Evolutionary conservation across 2,113 vertebrate genomes (phyloP).

Genomic region (Uria aalge): DNA sequence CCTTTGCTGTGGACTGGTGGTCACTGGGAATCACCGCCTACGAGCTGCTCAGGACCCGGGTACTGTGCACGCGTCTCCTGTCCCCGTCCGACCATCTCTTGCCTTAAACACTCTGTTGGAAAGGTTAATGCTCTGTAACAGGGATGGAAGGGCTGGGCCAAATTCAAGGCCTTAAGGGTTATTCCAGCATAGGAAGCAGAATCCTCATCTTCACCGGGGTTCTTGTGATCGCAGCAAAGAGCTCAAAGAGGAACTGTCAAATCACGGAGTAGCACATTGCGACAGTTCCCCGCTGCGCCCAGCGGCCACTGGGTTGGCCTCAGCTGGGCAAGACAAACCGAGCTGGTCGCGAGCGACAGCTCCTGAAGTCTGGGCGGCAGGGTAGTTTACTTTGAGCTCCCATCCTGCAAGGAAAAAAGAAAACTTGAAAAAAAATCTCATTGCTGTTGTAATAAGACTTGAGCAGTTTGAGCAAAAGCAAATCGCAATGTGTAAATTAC

Average conservation of each 20-base stretch:
- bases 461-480: background rate
- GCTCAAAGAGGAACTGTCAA: background rate
- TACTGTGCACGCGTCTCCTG: background rate
- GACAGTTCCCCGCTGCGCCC: background rate
- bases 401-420: background rate
- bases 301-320: background rate
- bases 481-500: background rate
- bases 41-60: constrained; percentile 91
- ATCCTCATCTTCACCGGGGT: background rate
- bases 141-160: background rate
- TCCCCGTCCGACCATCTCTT: fast-evolving
- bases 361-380: background rate
- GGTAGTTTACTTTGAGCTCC: background rate
- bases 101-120: background rate
- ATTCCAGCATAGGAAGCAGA: background rate
- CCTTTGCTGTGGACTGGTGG: constrained; percentile 87
- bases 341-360: background rate
- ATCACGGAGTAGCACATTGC: background rate
- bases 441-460: background rate
- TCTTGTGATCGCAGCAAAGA: background rate
- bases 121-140: background rate
- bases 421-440: background rate
- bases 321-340: background rate
- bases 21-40: constrained; percentile 88
- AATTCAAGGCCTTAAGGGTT: background rate